Base-by-base conservation (phyloP, 2,113 vertebrate genomes). In the Phyllopteryx taeniolatus region DNA sequence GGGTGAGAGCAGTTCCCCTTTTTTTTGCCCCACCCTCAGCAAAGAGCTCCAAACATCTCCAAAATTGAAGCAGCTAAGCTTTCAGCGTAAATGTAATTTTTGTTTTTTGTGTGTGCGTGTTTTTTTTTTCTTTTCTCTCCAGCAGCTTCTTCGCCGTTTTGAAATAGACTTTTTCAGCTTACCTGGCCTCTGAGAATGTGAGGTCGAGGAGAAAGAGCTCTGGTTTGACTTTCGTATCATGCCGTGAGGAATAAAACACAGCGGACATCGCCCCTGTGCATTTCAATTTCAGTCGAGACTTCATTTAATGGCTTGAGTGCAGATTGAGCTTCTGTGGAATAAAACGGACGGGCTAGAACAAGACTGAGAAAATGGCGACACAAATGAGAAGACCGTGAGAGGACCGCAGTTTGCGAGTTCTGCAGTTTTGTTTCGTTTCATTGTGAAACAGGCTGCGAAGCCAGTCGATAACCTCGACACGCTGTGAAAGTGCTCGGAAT, bases 401-500 rank as follows among this genome's bases (percentile, higher is more conserved):
- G 60, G 65, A 56, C 56, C 7, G 73, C 44, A 70, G 73, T 22
- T 67, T 27, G 60, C 67, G 47, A 67, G 56, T 22, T 65, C 75
- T n/a, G 70, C 79, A 78, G 85, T 71, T 68, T 27, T 70, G 74
- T 85, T 88, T 71, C 71, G 67, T 76, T 85, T 88, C 59, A 81
- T 81, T 70, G 83, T 85, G 75, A 76, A 67, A 81, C 70, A 70
- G 76, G 79, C 84, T 90, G 79, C 82, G 74, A 85, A 85, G 83
- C 85, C 85, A 75, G 73, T 27, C 56, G 85, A 83, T 83, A 88
- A 77, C 61, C 67, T 65, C 88, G 78, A 86, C 86, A 80, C 72
- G 83, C 77, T 75, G 63, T 43, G 47, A 80, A 87, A 86, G 84
- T 88, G 86, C 71, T 73, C 83, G 79, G 85, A 88, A 88, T 90